A percentile compares a stretch with the other conserved stretches of the same genome.
These are phyloP conservation scores for Diaphora mendica DNA, from an alignment of 2,888 invertebrate species.

Conservation along the genomic window DNA sequence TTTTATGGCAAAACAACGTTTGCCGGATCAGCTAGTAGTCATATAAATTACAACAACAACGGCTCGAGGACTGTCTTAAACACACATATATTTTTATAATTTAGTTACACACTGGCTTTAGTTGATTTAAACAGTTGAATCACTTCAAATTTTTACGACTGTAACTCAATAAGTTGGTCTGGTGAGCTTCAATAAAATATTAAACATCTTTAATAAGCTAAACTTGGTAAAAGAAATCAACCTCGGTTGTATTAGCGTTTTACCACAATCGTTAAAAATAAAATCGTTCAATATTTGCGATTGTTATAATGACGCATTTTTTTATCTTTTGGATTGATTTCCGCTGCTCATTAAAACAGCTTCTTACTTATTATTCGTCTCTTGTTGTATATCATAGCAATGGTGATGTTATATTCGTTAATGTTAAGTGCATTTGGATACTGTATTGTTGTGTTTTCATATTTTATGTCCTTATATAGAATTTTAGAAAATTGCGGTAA, in stretches of 20 bases:
- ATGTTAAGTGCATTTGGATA: neutral
- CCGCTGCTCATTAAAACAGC: constrained; percentile 70
- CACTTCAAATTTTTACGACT: neutral
- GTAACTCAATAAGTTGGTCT: neutral
- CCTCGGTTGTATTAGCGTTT: constrained; percentile 39
- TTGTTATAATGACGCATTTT: constrained; percentile 69
- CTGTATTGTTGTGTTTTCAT: neutral
- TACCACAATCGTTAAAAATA: constrained; percentile 27
- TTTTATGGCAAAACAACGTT: too few species aligned
- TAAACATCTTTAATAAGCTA: constrained; percentile 32
- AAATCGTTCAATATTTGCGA: constrained; percentile 56
- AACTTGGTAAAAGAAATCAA: constrained; percentile 26
- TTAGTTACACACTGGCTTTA: too few species aligned
- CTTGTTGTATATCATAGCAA: constrained; percentile 52
- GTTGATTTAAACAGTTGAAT: neutral
- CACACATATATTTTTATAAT: too few species aligned
- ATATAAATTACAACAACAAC: too few species aligned
- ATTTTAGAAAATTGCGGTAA: neutral
- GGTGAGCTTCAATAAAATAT: constrained; percentile 8
- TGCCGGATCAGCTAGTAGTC: too few species aligned
- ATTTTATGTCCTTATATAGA: too few species aligned
- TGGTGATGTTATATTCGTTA: constrained; percentile 54
- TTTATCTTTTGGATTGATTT: constrained; percentile 61
- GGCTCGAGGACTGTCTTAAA: too few species aligned
- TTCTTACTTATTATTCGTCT: constrained; percentile 69